Evolutionary conservation across 2,888 invertebrate species (phyloP).

Genomic region (Lasioglossum pauxillum): DNA sequence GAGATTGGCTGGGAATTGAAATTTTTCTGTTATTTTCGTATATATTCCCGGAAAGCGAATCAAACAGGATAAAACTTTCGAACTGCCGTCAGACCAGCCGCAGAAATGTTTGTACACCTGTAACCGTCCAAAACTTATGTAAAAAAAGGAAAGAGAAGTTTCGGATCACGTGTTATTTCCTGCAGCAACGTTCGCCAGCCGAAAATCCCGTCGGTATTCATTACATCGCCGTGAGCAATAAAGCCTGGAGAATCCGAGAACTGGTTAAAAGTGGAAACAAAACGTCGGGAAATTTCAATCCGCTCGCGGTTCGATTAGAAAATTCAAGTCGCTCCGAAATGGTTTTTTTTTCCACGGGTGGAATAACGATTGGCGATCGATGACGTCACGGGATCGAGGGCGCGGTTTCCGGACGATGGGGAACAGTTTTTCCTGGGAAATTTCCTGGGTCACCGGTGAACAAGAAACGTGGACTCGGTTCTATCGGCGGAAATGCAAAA

Average conservation of each 20-base stretch:
- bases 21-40: not conserved
- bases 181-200: no score
- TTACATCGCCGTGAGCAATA: not conserved
- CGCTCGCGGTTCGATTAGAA: not conserved
- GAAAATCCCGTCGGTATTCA: constrained; percentile 3
- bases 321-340: constrained; percentile 5
- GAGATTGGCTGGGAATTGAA: not conserved
- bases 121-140: not conserved
- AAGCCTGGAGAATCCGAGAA: not conserved
- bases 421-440: not conserved
- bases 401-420: not conserved
- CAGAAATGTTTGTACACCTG: not conserved
- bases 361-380: not conserved
- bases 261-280: not conserved
- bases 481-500: constrained; percentile 45
- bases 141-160: not conserved
- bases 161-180: not conserved
- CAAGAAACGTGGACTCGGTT: constrained; percentile 25
- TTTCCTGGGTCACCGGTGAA: not conserved
- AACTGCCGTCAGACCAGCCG: not conserved
- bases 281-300: constrained; percentile 14
- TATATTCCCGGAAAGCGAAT: not conserved
- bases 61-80: not conserved
- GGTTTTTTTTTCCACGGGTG: not conserved
- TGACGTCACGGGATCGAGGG: not conserved